These are phyloP conservation scores for Papilio dardanus DNA, from an alignment of 1,140 invertebrate genomes.

Conservation along the genomic window DNA sequence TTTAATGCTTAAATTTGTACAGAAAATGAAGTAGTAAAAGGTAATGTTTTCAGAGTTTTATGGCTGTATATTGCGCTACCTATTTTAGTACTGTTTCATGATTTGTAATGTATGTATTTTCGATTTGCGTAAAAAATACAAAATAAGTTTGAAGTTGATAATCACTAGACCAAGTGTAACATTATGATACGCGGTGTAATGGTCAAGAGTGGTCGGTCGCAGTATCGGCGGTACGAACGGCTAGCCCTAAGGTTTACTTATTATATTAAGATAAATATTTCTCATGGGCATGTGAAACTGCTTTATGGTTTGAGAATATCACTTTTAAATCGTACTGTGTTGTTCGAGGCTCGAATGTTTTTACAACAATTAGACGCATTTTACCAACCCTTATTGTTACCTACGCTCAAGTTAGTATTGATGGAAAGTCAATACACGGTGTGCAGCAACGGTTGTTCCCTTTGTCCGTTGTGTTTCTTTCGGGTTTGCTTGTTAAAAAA, in stretches of 20 bases:
- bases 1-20: neutral
- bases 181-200: slow-evolving; percentile 22
- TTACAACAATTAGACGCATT: slow-evolving; percentile 79
- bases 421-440: slow-evolving; percentile 59
- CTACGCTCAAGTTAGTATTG: slow-evolving; percentile 58
- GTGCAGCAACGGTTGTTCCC: slow-evolving; percentile 48
- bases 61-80: neutral
- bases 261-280: slow-evolving; percentile 82
- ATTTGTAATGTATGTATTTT: neutral
- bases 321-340: slow-evolving; percentile 78
- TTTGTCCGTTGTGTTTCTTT: slow-evolving; percentile 58
- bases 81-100: neutral
- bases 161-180: neutral
- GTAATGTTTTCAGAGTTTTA: too few relatives aligned
- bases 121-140: neutral
- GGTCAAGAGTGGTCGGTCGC: slow-evolving; percentile 57
- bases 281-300: slow-evolving; percentile 78
- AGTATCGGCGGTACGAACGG: slow-evolving; percentile 51
- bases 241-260: slow-evolving; percentile 77
- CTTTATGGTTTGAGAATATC: slow-evolving; percentile 80
- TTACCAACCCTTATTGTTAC: slow-evolving; percentile 71
- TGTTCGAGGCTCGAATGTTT: slow-evolving; percentile 73
- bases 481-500: slow-evolving; percentile 79
- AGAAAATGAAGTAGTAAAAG: neutral
- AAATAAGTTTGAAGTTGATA: neutral